phyloP scores from a whole-genome alignment of 1,140 invertebrate genomes.

The Pinna nobilis region DNA sequence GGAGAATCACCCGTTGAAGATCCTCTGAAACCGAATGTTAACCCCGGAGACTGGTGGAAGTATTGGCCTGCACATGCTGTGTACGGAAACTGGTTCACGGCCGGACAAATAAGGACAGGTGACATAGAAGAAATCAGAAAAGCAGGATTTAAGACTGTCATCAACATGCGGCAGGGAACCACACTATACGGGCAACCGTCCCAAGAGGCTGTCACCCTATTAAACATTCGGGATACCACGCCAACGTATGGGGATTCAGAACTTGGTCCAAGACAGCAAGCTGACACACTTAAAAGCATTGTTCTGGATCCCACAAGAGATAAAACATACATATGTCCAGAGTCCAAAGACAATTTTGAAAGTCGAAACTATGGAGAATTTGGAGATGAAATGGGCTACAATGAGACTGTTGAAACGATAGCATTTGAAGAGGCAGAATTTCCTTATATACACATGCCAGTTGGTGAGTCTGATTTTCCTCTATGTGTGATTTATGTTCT shows the following conservation, averaged over 20 bases:
- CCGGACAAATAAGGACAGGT: constrained; percentile 59
- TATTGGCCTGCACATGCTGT: constrained; percentile 66
- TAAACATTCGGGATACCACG: constrained; percentile 57
- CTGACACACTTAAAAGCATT: constrained; percentile 43
- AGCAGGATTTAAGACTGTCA: constrained; percentile 55
- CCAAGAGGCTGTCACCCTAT: constrained; percentile 60
- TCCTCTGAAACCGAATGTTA: too few species aligned
- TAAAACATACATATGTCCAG: constrained; percentile 51
- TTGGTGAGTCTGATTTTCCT: too few species aligned
- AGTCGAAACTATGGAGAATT: constrained; percentile 60
- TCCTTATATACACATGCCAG: constrained; percentile 57
- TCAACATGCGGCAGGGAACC: constrained; percentile 59
- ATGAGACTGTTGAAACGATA: constrained; percentile 54
- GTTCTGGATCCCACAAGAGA: constrained; percentile 48
- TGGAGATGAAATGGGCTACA: constrained; percentile 68
- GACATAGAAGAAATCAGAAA: constrained; percentile 50
- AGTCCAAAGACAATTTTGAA: constrained; percentile 60
- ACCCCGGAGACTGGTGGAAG: too few species aligned
- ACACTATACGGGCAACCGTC: constrained; percentile 50
- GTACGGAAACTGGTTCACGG: constrained; percentile 63
- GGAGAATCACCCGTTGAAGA: too few species aligned
- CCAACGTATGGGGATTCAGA: constrained; percentile 54
- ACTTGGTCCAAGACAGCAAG: constrained; percentile 48
- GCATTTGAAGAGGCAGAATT: constrained; percentile 47
- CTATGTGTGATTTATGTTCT: too few species aligned